Percentiles rank a stretch among this genome's conserved stretches.
Conservation (phyloP, 2,797 vertebrate species). For the Coccyzus lansbergi region DNA sequence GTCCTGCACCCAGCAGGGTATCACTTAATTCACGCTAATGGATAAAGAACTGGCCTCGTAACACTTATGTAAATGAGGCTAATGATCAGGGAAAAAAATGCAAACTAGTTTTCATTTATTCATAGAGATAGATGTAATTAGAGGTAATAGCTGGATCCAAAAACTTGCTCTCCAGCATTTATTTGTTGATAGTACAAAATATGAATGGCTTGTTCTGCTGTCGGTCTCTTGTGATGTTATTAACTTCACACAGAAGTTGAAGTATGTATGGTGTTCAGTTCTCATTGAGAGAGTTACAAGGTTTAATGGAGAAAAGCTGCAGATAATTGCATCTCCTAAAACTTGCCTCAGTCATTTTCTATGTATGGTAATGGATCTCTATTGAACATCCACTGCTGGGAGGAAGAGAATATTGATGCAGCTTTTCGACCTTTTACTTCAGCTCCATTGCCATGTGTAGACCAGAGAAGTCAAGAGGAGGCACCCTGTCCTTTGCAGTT, state of each 20-base stretch:
- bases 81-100: constrained; percentile 45
- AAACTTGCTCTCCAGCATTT: constrained; percentile 30
- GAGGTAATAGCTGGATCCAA: constrained; percentile 39
- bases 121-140: constrained; percentile 47
- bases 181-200: constrained; percentile 34
- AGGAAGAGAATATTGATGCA: background rate
- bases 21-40: background rate
- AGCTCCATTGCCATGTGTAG: background rate
- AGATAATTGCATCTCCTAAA: constrained; percentile 13
- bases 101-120: constrained; percentile 49
- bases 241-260: constrained; percentile 25
- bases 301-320: constrained; percentile 27
- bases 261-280: background rate
- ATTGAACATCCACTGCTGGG: background rate
- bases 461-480: background rate
- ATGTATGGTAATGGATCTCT: background rate
- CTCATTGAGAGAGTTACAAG: background rate
- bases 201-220: constrained; percentile 3
- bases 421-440: background rate
- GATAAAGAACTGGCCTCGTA: constrained; percentile 28
- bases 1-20: constrained; percentile 35
- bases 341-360: background rate
- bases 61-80: constrained; percentile 16
- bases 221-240: constrained; percentile 13
- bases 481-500: background rate